phyloP scores from a whole-genome alignment of 2,888 invertebrate genomes.

The Oxyteleia sp. region DNA sequence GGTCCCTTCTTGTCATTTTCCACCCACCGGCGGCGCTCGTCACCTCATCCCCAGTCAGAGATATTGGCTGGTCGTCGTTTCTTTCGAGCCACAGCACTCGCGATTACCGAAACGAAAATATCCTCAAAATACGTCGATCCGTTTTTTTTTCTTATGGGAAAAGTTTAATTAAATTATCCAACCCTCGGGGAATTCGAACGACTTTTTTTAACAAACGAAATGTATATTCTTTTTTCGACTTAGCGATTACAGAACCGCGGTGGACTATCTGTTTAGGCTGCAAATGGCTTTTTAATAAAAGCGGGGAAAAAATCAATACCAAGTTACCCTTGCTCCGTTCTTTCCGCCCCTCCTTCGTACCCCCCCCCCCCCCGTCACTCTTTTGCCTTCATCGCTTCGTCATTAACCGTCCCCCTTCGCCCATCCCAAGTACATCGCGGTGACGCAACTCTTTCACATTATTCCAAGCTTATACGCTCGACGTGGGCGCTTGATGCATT shows the following conservation, averaged over 20 bases:
- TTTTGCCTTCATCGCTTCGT: conserved; percentile 77
- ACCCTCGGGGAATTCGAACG: background rate
- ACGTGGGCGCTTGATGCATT: conserved; percentile 63
- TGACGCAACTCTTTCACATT: conserved; percentile 66
- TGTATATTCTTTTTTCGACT: conserved; percentile 1
- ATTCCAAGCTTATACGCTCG: conserved; percentile 49
- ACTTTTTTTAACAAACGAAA: background rate
- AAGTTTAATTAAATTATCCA: conserved; percentile 66
- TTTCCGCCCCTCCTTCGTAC: conserved; percentile 21
- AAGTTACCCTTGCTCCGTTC: conserved; percentile 58
- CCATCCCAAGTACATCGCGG: conserved; percentile 44
- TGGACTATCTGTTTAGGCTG: conserved; percentile 62
- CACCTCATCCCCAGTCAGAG: conserved; percentile 68
- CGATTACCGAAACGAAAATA: conserved; percentile 64
- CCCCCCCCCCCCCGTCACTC: background rate
- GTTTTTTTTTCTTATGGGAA: conserved; percentile 37
- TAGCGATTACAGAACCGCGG: conserved; percentile 36
- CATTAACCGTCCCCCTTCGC: conserved; percentile 71
- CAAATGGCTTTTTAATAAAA: conserved; percentile 79
- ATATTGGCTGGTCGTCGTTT: conserved; percentile 70
- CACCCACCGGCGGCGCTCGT: conserved; percentile 52
- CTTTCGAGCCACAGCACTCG: conserved; percentile 62
- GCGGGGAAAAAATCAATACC: conserved; percentile 77
- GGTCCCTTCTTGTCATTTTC: conserved; percentile 64
- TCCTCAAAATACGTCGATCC: conserved; percentile 46